Percentiles rank a stretch among this genome's conserved stretches.
These are phyloP conservation scores for Psilopsiagon aymara DNA, from an alignment of 2,113 vertebrate genomes.

Conservation along the genomic window DNA sequence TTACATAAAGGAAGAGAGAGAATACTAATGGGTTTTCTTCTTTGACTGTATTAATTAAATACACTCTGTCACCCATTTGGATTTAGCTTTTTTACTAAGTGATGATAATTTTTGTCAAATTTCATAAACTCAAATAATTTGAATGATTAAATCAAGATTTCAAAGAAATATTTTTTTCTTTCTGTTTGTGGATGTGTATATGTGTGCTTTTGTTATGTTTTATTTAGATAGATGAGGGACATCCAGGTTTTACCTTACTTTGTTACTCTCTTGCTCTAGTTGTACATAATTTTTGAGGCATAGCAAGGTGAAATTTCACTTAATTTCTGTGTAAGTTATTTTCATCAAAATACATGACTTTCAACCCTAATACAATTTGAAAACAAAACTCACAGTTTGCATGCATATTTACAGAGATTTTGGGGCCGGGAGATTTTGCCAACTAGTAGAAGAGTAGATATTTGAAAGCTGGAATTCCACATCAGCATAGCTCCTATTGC, in stretches of 20 bases:
- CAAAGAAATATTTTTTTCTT: background rate
- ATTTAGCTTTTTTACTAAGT: background rate
- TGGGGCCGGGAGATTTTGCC: rapidly evolving
- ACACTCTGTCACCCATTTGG: background rate
- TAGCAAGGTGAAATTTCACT: background rate
- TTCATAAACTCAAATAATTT: background rate
- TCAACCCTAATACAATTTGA: background rate
- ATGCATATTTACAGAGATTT: background rate
- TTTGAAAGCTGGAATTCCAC: background rate
- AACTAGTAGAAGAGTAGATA: background rate
- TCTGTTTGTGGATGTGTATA: background rate
- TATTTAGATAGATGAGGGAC: background rate
- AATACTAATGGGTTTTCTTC: background rate
- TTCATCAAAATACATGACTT: background rate
- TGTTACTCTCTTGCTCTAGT: background rate
- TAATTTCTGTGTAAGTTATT: background rate
- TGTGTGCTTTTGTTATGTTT: background rate
- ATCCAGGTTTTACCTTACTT: background rate
- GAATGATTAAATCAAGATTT: background rate
- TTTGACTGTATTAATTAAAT: background rate
- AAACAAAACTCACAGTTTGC: background rate
- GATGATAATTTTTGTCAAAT: background rate
- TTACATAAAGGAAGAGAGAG: background rate
- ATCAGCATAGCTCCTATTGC: background rate
- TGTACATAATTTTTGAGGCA: background rate